Evolutionary conservation across 2,797 vertebrate species (phyloP), one percentile per base, ranked within the genome.

Genomic region (Thunnus albacares): DNA sequence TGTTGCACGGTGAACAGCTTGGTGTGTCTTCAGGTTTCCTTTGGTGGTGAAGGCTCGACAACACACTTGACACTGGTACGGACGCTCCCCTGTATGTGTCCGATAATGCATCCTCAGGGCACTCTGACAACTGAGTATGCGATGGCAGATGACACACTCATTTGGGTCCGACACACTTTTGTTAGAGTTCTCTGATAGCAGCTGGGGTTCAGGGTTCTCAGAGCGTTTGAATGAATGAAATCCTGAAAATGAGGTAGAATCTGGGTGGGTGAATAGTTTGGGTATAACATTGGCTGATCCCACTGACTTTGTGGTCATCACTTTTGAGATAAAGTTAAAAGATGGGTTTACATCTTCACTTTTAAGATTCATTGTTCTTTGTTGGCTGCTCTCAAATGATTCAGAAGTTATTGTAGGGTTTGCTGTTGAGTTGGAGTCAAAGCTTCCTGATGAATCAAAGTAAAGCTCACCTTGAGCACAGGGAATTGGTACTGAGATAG

Each of bases 1-100:
- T 92, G 95, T 93, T 69, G 95, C 95, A 75, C 94, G 95, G 58
- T 97, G 96, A 52, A 97, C 96, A 2, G 96, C 95, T 77, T 96
- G 96, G 64, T 97, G 96, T 56, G 96, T 97, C 86, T 97, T 97
- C n/a, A 97, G 94, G 84, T 97, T 97, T 76, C 96, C 96, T 87
- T 97, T 97, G 1, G 97, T 97, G 66, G 96, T 97, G 90, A 97
- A 97, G 63, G 96, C 96, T 4, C 96, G 95, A 77, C 96, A 95
- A 26, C 96, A 97, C 78, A 96, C 93, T 89, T 96, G 96, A 75
- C 97, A 97, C 70, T 94, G 96, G 77, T 97, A 97, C 3, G 96
- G 97, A 20, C 96, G 93, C 89, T 97, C 96, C 12, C 96, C 96
- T 0, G 96, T 96, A 66, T 97, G 96, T 0, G 96, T 97, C 56